Base-by-base conservation (phyloP, 2,113 vertebrate species). In the Circaetus gallicus region DNA sequence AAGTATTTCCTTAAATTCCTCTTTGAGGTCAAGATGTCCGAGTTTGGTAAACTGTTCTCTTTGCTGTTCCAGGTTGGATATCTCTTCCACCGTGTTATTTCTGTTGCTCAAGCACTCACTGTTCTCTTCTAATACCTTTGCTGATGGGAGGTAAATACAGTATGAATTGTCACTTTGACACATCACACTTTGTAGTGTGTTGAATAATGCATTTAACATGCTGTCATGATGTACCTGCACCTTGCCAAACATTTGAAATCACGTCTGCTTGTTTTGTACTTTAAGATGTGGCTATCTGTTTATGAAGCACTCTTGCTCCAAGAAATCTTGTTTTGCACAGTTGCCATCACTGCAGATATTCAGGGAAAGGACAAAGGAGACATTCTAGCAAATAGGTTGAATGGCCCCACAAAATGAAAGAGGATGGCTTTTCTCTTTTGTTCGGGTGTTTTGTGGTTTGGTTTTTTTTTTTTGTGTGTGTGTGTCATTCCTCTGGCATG, bases 131-230 rank as follows among this genome's bases (percentile, higher is more conserved):
- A 25, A 59, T 26, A 24, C 61, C 78, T 89, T 34, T 78, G 58
- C 83, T 82, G 91, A 53, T 0, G 4, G 92, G 78, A 91, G 88
- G 90, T 73, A 72, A 96, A 71, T 52, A 56, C 81, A 38, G 63
- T 14, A 7, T 34, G 56, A 93, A 90, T 70, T 66, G 92, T 94
- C 86, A 62, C 82, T 91, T 83, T 22, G 56, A 31, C 85, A 5
- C 0, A 66, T 66, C 72, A 31, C 40, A 24, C 63, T 83, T 86
- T 86, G 91, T 53, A 59, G 67, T 3, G 69, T 38, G 55, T 17
- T 95, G 96, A 96, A 96, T 93, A 97, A 97, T 97, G 95, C 85
- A 91, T 95, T 86, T 50, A 76, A 91, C 94, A 83, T 1, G 7
- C 62, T 86, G 83, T 86, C 26, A 49, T 1, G 61, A 16, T 81